A percentile compares a stretch with the other conserved stretches of the same genome.
Conservation (phyloP, 1,140 invertebrate species). For the Uloborus diversus region DNA sequence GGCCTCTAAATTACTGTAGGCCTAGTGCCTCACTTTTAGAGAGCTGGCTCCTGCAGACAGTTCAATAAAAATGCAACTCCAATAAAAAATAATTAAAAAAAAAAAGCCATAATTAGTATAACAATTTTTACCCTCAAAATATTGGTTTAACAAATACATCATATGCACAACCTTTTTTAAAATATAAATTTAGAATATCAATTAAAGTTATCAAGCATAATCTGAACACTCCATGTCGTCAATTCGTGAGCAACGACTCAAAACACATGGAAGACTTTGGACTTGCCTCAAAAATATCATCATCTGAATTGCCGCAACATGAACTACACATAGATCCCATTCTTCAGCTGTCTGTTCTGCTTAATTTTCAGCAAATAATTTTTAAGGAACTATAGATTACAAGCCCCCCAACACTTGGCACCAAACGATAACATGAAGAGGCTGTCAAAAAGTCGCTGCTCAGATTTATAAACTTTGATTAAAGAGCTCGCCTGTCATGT, state of each 20-base stretch:
- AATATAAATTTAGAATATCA: neutral
- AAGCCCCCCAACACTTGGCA: too few species aligned
- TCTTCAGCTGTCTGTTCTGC: too few species aligned
- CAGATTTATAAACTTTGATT: too few species aligned
- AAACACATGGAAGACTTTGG: too few species aligned
- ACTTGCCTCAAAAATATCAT: constrained; percentile 40
- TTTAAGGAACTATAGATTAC: too few species aligned
- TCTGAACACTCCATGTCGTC: neutral
- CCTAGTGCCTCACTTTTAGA: too few species aligned
- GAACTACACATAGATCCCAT: constrained; percentile 30
- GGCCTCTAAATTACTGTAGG: too few species aligned
- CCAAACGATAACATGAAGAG: neutral
- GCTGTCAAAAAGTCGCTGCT: too few species aligned
- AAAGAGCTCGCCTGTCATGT: too few species aligned
- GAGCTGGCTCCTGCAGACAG: too few species aligned
- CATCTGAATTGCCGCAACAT: constrained; percentile 32
- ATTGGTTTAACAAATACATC: neutral
- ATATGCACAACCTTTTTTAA: neutral
- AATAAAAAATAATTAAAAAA: neutral
- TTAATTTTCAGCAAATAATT: too few species aligned
- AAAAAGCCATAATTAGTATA: neutral
- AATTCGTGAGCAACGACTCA: neutral
- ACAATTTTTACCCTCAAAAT: neutral
- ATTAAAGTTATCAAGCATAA: neutral
- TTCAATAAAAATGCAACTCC: too few species aligned